These are phyloP conservation scores for Drosophila koepferae DNA, from an alignment of 2,888 invertebrate genomes.

Conservation along the genomic window DNA sequence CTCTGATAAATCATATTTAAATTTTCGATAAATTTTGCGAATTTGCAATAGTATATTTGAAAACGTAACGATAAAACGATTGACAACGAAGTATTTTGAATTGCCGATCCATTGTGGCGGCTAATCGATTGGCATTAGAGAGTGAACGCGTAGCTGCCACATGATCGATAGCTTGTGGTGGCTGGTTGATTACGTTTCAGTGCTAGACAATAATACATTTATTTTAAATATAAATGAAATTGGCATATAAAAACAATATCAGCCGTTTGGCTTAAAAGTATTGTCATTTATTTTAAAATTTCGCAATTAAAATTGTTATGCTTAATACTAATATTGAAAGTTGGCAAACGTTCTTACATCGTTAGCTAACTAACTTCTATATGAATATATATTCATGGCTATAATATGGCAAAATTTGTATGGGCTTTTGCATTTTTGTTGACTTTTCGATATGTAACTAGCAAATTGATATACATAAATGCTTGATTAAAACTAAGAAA, in stretches of 20 bases:
- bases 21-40: conserved; percentile 1
- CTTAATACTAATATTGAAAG: conserved; percentile 54
- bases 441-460: conserved; percentile 31
- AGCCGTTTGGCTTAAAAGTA: conserved; percentile 52
- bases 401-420: conserved; percentile 57
- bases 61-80: neutral
- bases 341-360: conserved; percentile 38
- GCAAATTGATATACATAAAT: conserved; percentile 49
- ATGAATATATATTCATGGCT: conserved; percentile 17
- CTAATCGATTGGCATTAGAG: neutral
- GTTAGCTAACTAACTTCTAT: conserved; percentile 30
- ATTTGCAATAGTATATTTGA: too few species aligned
- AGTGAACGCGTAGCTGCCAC: neutral
- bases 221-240: neutral
- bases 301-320: conserved; percentile 37
- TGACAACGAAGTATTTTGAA: neutral
- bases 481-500: conserved; percentile 58
- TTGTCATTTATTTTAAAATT: conserved; percentile 71
- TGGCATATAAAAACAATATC: too few species aligned
- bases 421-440: conserved; percentile 19
- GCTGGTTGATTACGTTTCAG: conserved; percentile 3
- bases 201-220: conserved; percentile 1
- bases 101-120: conserved; percentile 11
- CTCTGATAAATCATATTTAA: neutral
- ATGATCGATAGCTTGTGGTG: conserved; percentile 14